Conservation (phyloP, 2,797 vertebrate genomes). For the Gymnocypris eckloni region DNA sequence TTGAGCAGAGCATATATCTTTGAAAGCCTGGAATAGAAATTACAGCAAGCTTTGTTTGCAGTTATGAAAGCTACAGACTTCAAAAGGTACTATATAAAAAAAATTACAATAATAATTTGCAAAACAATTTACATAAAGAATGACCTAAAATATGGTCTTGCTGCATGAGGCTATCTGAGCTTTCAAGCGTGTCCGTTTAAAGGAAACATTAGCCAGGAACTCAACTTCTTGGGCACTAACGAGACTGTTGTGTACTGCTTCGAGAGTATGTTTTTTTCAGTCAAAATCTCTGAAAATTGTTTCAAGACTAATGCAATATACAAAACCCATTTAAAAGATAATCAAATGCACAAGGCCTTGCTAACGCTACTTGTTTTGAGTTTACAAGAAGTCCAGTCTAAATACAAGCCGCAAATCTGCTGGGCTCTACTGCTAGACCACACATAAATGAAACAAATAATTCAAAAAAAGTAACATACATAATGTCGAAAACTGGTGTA, state of each 20-base stretch:
- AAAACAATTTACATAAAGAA: background rate
- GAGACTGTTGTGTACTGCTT: conserved; percentile 28
- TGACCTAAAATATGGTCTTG: background rate
- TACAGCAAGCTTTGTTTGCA: background rate
- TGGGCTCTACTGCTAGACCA: background rate
- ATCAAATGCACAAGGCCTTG: conserved; percentile 46
- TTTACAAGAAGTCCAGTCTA: conserved; percentile 21
- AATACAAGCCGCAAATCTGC: background rate
- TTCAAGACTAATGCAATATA: conserved; percentile 54
- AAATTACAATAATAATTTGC: background rate
- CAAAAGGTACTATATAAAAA: background rate
- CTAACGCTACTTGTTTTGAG: conserved; percentile 43
- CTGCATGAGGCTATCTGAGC: background rate
- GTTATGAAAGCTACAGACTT: background rate
- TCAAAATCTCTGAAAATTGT: conserved; percentile 49
- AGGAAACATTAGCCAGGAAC: conserved; percentile 22
- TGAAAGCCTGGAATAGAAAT: background rate
- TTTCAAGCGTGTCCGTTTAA: background rate
- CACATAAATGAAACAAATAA: background rate
- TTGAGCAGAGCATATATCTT: conserved; percentile 17
- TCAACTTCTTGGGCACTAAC: conserved; percentile 9
- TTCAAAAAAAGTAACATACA: background rate
- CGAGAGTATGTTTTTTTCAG: conserved; percentile 28
- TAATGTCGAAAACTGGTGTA: background rate
- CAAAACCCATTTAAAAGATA: conserved; percentile 56